Evolutionary conservation across 2,888 invertebrate genomes (phyloP), one percentile per base, ranked within the genome.

Genomic region (Agrochola litura): DNA sequence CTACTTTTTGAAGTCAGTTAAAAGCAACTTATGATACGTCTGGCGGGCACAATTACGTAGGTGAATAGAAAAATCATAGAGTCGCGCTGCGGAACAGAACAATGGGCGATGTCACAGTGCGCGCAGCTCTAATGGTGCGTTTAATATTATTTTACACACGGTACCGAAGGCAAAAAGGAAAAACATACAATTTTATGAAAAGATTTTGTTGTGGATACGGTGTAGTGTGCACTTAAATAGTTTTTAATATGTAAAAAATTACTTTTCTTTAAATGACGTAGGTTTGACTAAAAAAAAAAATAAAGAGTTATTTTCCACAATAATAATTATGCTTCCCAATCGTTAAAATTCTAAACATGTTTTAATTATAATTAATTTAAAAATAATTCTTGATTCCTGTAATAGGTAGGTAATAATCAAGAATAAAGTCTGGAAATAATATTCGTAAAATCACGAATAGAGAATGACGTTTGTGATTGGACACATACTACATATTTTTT

Each of bases 41-140:
- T 76, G 72, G 80, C 70, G 58, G 69, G 77, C 79, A 82, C 85
- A 88, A 80, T 86, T 81, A 86, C 70, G 56, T 84, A 86, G 65
- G 46, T 64, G 67, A 73, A 77, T 84, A 86, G 86, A 75, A 82
- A 87, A 89, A 88, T 86, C 86, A 88, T 89, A 88, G 88, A 88
- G 86, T 79, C 66, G 85, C 89, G 89, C 87, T 89, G 91, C 91
- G 91, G 90, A 91, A 89, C 88, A 89, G 92, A 94, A 95, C 95
- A 94, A 94, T 95, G 89, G 92, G 43, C 91, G 89, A 90, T 93
- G 95, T 94, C 93, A 95, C 94, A 95, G 93, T 92, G 87, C 87
- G 88, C 92, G 93, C 90, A 75, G 92, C 86, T 92, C 92, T 94
- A 96, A 95, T 95, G 95, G 91, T 92, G 94, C 95, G 95, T 94